Evolutionary conservation across 2,113 vertebrate species (phyloP).

Genomic region (Oreocharis arfaki): DNA sequence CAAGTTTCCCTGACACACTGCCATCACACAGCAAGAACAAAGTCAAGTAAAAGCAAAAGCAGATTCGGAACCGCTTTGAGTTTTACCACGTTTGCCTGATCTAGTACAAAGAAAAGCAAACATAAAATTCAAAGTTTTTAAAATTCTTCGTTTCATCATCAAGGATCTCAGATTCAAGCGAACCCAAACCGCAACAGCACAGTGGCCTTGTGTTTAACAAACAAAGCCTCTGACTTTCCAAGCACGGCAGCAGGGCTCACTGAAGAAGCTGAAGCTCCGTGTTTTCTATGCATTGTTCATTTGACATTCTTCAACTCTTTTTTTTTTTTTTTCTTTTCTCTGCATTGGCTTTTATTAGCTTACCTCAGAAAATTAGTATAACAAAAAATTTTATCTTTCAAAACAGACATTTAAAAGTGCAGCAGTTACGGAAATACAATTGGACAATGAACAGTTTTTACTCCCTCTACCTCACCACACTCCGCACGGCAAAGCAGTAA

Average conservation of each 20-base stretch:
- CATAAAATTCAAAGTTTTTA: not conserved
- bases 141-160: not conserved
- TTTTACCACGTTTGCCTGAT: not conserved
- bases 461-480: not conserved
- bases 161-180: not conserved
- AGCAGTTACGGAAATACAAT: not conserved
- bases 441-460: constrained; percentile 56
- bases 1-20: not conserved
- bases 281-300: not conserved
- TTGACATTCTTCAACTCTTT: not conserved
- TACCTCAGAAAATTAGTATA: not conserved
- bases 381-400: constrained; percentile 21
- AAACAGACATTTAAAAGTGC: constrained; percentile 18
- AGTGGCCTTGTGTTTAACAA: not conserved
- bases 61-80: not conserved
- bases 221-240: not conserved
- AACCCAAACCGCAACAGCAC: not conserved
- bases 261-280: not conserved
- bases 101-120: not conserved
- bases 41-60: not conserved
- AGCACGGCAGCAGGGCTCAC: not conserved
- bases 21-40: not conserved
- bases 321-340: rapidly evolving
- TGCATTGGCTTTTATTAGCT: not conserved
- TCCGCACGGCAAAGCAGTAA: constrained; percentile 33